Conservation (phyloP, 2,113 vertebrate species). For the Eudyptes chrysolophus region DNA sequence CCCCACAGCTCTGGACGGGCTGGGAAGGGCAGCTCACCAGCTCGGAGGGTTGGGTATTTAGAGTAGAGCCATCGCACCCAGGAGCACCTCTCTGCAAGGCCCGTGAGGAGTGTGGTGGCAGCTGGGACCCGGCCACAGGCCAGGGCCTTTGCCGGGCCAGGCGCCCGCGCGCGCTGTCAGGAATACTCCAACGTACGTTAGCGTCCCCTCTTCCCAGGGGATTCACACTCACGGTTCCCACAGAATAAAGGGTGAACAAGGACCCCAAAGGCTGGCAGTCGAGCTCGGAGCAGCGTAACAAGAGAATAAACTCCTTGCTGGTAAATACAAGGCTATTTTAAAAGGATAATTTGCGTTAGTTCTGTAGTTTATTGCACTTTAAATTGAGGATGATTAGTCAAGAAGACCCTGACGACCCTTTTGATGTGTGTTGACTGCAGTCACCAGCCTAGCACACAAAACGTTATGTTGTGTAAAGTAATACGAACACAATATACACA, state of each 20-base stretch:
- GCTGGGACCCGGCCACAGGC: neutral
- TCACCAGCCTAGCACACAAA: neutral
- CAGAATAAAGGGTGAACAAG: neutral
- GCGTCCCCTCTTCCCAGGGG: neutral
- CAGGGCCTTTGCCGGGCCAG: neutral
- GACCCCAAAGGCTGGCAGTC: neutral
- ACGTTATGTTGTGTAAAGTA: neutral
- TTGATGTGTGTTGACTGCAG: neutral
- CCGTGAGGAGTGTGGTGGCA: accelerated
- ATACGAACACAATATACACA: accelerated
- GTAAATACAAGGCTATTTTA: neutral
- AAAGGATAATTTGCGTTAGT: neutral
- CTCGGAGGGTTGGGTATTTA: accelerated
- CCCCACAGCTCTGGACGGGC: neutral
- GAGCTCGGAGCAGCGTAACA: neutral
- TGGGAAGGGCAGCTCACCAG: neutral
- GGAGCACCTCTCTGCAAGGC: neutral
- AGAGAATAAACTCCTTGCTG: neutral
- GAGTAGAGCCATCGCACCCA: neutral
- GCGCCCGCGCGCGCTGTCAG: accelerated
- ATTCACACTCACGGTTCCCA: accelerated
- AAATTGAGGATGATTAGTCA: neutral
- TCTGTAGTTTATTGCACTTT: neutral
- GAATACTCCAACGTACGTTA: accelerated
- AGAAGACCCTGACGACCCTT: neutral